Percentiles rank a stretch among this genome's conserved stretches.
Evolutionary conservation across 2,888 invertebrate genomes (phyloP).

Genomic region (Meta bourneti): DNA sequence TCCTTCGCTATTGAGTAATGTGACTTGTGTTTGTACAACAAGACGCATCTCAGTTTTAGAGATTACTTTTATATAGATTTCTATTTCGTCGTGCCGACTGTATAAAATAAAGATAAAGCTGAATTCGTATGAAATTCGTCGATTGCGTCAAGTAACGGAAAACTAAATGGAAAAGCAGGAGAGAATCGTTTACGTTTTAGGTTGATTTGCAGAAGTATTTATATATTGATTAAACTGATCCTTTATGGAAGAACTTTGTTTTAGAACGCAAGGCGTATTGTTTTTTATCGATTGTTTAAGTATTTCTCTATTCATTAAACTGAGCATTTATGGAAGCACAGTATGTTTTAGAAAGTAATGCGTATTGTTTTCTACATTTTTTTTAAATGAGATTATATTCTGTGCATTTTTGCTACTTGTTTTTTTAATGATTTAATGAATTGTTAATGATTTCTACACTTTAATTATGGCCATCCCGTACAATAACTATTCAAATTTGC

Average conservation of each 20-base stretch:
- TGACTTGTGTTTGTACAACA: constrained; percentile 35
- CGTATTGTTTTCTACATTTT: too few relatives aligned
- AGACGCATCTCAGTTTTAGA: constrained; percentile 39
- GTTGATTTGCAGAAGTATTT: not conserved
- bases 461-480: not conserved
- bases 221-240: not conserved
- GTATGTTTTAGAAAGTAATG: too few relatives aligned
- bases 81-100: not conserved
- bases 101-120: constrained; percentile 51
- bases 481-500: too few relatives aligned
- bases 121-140: constrained; percentile 16
- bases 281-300: too few relatives aligned
- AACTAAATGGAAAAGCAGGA: constrained; percentile 9
- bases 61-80: constrained; percentile 49
- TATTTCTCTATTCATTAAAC: too few relatives aligned
- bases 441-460: not conserved
- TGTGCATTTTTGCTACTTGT: too few relatives aligned
- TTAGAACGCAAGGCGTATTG: not conserved
- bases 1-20: constrained; percentile 1
- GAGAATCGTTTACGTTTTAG: not conserved
- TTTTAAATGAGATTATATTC: too few relatives aligned
- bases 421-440: too few relatives aligned
- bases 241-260: not conserved
- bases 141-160: constrained; percentile 25
- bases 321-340: too few relatives aligned